phyloP scores from a whole-genome alignment of 2,113 vertebrate genomes.

The Panthera tigris region DNA sequence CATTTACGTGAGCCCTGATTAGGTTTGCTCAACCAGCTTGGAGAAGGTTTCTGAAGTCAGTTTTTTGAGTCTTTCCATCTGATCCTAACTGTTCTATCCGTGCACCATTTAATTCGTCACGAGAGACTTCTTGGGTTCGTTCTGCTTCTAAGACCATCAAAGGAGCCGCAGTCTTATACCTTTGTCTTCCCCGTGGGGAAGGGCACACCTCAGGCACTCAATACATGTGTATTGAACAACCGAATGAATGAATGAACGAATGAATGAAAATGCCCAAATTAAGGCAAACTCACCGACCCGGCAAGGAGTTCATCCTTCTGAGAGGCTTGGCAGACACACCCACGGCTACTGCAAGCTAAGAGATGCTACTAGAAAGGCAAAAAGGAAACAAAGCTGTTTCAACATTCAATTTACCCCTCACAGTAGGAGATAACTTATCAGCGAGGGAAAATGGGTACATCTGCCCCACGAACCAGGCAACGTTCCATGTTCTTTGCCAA shows the following conservation, averaged over 20 bases:
- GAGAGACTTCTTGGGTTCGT: neutral
- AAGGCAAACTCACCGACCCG: slow-evolving; percentile 64
- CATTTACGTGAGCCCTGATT: neutral
- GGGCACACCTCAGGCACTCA: neutral
- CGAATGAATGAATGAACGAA: neutral
- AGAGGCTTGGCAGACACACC: neutral
- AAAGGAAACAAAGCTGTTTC: neutral
- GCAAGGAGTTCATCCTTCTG: slow-evolving; percentile 19
- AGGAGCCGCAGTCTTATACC: neutral
- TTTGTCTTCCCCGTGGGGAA: neutral
- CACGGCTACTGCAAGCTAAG: neutral
- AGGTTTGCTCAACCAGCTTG: neutral
- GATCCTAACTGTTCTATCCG: neutral
- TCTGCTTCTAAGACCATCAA: neutral
- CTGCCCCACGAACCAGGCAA: neutral
- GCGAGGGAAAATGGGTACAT: neutral
- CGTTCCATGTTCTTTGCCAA: slow-evolving; percentile 56
- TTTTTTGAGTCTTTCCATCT: too few species aligned
- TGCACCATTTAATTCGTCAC: neutral
- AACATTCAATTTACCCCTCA: neutral
- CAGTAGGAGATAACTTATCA: neutral
- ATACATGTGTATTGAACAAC: neutral
- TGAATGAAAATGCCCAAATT: slow-evolving; percentile 31
- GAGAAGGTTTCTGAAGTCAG: neutral
- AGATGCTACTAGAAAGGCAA: slow-evolving; percentile 21